Evolutionary conservation across 2,797 vertebrate genomes (phyloP).

Genomic region (Epinephelus malabaricus): DNA sequence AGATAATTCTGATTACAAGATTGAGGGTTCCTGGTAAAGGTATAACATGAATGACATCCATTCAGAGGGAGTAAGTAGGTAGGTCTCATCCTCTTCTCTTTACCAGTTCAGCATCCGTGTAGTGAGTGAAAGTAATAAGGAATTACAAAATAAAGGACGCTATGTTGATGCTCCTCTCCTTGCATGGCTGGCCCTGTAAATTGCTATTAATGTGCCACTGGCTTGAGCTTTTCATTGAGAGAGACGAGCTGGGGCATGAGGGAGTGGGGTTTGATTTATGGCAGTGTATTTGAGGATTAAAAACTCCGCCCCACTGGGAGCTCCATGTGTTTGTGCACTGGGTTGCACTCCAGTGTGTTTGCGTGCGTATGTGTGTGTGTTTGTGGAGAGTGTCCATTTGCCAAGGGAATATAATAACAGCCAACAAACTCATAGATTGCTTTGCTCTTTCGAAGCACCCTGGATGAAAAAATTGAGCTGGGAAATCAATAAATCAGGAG

Average conservation of each 20-base stretch:
- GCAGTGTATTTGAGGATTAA: constrained; percentile 84
- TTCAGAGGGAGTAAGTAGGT: constrained; percentile 42
- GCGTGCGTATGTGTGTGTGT: constrained; percentile 31
- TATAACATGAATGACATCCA: constrained; percentile 42
- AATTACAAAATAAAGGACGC: constrained; percentile 80
- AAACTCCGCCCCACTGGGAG: constrained; percentile 78
- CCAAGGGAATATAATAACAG: constrained; percentile 75
- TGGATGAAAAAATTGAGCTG: constrained; percentile 69
- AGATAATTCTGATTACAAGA: constrained; percentile 20
- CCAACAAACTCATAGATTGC: constrained; percentile 81
- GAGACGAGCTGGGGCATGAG: constrained; percentile 65
- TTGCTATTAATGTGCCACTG: constrained; percentile 83
- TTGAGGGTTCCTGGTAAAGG: constrained; percentile 22
- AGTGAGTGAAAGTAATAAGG: constrained; percentile 74
- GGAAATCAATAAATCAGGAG: constrained; percentile 86
- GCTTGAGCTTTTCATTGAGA: constrained; percentile 81
- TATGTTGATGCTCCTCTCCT: constrained; percentile 69
- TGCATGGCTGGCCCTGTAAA: constrained; percentile 80
- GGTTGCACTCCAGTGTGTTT: constrained; percentile 39
- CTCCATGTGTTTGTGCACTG: constrained; percentile 65
- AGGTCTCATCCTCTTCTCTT: constrained; percentile 61
- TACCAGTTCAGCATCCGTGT: constrained; percentile 67
- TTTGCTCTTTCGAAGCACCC: constrained; percentile 75
- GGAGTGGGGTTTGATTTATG: constrained; percentile 81
- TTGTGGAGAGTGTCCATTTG: constrained; percentile 58